A percentile compares a stretch with the other conserved stretches of the same genome.
phyloP scores from a whole-genome alignment of 2,797 vertebrate genomes.

The Nyctibius grandis region DNA sequence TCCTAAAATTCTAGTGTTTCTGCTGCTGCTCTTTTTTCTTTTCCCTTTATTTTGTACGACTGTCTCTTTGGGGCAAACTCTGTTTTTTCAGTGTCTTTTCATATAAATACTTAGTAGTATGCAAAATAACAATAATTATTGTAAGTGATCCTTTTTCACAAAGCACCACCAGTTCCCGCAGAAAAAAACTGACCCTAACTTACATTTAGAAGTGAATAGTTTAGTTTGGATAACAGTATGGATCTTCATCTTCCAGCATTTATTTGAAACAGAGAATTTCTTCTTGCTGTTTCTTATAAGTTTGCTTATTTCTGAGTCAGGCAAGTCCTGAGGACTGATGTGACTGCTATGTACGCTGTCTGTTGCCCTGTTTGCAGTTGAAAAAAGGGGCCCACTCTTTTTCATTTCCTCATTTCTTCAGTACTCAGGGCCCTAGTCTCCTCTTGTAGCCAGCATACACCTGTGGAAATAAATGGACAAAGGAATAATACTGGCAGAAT shows the following conservation, averaged over 20 bases:
- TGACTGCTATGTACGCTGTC: background rate
- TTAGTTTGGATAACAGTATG: background rate
- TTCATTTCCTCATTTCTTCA: background rate
- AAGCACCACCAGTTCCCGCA: background rate
- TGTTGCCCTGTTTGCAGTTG: background rate
- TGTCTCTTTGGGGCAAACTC: background rate
- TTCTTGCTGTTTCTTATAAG: background rate
- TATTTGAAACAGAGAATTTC: background rate
- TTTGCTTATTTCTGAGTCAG: background rate
- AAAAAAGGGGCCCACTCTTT: background rate
- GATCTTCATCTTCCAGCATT: background rate
- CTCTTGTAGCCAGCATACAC: background rate
- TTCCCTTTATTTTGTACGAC: background rate
- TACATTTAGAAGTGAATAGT: background rate
- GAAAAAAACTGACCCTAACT: background rate
- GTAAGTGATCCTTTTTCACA: background rate
- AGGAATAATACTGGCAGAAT: background rate
- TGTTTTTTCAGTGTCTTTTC: background rate
- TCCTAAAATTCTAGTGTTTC: background rate
- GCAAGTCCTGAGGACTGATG: background rate
- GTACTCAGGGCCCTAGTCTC: background rate
- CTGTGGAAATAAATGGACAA: background rate
- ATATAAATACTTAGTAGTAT: background rate
- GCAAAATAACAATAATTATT: background rate
- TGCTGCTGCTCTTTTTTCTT: background rate